Conservation (phyloP, 2,113 vertebrate genomes). For the Xenopus tropicalis region DNA sequence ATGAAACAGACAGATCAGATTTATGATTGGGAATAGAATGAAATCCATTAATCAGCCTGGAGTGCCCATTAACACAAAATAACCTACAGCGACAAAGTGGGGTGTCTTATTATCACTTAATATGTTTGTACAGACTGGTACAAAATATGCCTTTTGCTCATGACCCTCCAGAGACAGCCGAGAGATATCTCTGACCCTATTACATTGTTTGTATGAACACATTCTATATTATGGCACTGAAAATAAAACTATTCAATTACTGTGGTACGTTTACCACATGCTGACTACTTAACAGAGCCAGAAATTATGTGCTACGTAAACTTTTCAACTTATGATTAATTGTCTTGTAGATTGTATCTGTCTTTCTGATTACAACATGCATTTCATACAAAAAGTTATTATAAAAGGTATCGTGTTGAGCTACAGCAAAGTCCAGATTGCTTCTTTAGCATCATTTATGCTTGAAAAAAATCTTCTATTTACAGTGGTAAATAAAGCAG, state of each 20-base stretch:
- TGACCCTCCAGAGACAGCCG: constrained; percentile 20
- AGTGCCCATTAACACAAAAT: constrained; percentile 40
- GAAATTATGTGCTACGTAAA: constrained; percentile 23
- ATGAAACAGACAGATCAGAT: constrained; percentile 34
- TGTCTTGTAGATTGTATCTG: constrained; percentile 9
- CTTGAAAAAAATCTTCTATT: constrained; percentile 3
- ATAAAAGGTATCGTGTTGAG: constrained; percentile 3
- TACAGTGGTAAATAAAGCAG: background rate
- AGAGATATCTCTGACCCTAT: background rate
- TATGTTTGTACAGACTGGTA: constrained; percentile 21
- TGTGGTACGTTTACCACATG: background rate
- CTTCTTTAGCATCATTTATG: background rate
- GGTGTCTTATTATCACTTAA: constrained; percentile 41
- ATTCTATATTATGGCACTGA: background rate
- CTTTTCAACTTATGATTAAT: constrained; percentile 34
- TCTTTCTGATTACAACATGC: background rate
- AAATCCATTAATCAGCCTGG: constrained; percentile 44
- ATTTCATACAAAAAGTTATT: constrained; percentile 3
- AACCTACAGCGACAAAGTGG: constrained; percentile 31
- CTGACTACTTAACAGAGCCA: constrained; percentile 7
- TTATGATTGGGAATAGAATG: constrained; percentile 36
- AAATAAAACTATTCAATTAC: background rate
- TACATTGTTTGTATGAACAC: background rate
- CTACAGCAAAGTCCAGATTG: background rate
- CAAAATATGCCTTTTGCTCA: constrained; percentile 1